Base-by-base conservation (phyloP, 2,797 vertebrate species). In the Tympanoctomys barrerae region DNA sequence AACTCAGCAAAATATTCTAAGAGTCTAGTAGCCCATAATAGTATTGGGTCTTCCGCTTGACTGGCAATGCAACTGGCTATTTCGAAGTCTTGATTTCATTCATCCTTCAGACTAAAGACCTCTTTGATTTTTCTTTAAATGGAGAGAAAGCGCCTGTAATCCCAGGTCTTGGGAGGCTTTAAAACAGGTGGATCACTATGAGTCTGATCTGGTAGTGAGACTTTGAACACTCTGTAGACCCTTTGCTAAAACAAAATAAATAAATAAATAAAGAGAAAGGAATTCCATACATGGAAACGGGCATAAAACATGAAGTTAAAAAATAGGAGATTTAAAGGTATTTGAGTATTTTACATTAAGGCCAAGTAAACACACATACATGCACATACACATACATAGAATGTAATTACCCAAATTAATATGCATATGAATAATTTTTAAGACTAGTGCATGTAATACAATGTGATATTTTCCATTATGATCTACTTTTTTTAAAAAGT, bases 301-400 rank as follows among this genome's bases (percentile, higher is more conserved):
- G 57, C 24, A 49, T 31, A 83, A 89, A 64, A 78, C 26, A 46
- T 85, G 28, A 89, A 54, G 21, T 57, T 93, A 21, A 16, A 87
- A 82, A 26, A 75, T 10, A 49, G 21, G 49, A 3, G 39, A 79
- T 49, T 86, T 90, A 66, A 95, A 94, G 83, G 7, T 2, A 68
- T 91, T 90, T 90, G 75, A 57, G 31, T 90, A 59, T 93, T 88
- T 90, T 96, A 86, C 49, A 42, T 95, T 22, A 52, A 92, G 59
- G 52, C 46, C 39, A 84, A 88, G 24, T 80, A 77, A 66, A 86
- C 11, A 96, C 28, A 61, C 6, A 61, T 24, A 62, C 31, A 39
- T n/a, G 18, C 31, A 62, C 19, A 36, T 12, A 49, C 8, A 26
- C 33, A 87, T 1, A 5, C 14, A 83, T 3, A 28, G 22, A 64